A percentile compares a stretch with the other conserved stretches of the same genome.
phyloP scores from a whole-genome alignment of 2,888 invertebrate species.

The Marronus borbonicus region DNA sequence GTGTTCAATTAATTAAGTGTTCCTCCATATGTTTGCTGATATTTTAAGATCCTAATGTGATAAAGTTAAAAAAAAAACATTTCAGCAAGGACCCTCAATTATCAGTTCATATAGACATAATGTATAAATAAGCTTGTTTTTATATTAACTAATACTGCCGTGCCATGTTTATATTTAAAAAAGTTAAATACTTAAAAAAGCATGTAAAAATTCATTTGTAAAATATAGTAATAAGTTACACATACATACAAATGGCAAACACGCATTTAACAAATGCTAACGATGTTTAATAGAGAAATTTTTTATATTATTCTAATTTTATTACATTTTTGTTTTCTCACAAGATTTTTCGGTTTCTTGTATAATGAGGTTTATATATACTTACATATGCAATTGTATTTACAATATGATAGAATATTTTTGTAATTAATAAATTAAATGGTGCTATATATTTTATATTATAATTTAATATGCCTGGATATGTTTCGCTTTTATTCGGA shows the following conservation, averaged over 20 bases:
- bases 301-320: constrained; percentile 47
- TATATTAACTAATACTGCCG: constrained; percentile 66
- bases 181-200: constrained; percentile 59
- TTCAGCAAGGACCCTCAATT: constrained; percentile 47
- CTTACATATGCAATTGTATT: constrained; percentile 56
- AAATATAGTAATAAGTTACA: constrained; percentile 64
- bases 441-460: constrained; percentile 61
- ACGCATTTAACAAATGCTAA: constrained; percentile 40
- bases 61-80: constrained; percentile 53
- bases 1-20: constrained; percentile 64
- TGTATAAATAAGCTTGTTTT: constrained; percentile 65
- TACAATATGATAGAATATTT: constrained; percentile 60
- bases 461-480: constrained; percentile 51
- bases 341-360: constrained; percentile 49
- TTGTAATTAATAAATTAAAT: constrained; percentile 64
- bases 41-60: constrained; percentile 65
- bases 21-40: constrained; percentile 62
- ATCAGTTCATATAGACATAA: constrained; percentile 50
- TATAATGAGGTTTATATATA: constrained; percentile 57
- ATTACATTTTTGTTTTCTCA: constrained; percentile 33
- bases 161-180: constrained; percentile 62
- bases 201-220: constrained; percentile 68
- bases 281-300: constrained; percentile 42
- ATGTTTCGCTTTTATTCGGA: constrained; percentile 33
- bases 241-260: constrained; percentile 39